A percentile compares a stretch with the other conserved stretches of the same genome.
phyloP scores from a whole-genome alignment of 1,140 invertebrate species.

The Bombus confusus region DNA sequence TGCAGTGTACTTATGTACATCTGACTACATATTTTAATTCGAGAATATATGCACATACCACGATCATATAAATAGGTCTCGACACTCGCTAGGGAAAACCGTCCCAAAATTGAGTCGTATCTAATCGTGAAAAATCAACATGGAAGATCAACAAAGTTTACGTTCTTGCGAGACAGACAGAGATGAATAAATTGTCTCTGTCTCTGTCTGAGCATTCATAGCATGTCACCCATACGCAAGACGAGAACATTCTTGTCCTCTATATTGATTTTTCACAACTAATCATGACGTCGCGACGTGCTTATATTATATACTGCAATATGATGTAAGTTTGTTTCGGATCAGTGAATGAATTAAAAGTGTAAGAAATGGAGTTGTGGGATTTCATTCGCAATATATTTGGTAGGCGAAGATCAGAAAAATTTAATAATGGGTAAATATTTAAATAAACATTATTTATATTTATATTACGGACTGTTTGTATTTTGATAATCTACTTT shows the following conservation, averaged over 20 bases:
- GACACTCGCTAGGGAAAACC: too few relatives aligned
- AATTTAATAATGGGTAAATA: conserved; percentile 51
- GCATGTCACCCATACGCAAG: too few relatives aligned
- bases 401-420: conserved; percentile 24
- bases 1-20: neutral
- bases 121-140: too few relatives aligned
- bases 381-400: conserved; percentile 73
- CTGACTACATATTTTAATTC: neutral
- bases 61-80: too few relatives aligned
- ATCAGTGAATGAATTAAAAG: neutral
- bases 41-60: neutral
- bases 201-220: too few relatives aligned
- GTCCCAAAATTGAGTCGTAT: too few relatives aligned
- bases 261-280: too few relatives aligned
- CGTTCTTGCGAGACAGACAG: too few relatives aligned
- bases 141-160: too few relatives aligned
- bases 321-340: conserved; percentile 55
- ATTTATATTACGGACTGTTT: neutral
- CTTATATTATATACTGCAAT: neutral
- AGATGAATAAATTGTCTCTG: too few relatives aligned
- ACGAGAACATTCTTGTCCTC: too few relatives aligned
- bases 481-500: neutral
- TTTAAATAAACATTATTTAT: conserved; percentile 1
- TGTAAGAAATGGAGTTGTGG: conserved; percentile 66
- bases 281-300: too few relatives aligned